These are phyloP conservation scores for Papilio machaon DNA, from an alignment of 1,140 invertebrate genomes.

Conservation along the genomic window DNA sequence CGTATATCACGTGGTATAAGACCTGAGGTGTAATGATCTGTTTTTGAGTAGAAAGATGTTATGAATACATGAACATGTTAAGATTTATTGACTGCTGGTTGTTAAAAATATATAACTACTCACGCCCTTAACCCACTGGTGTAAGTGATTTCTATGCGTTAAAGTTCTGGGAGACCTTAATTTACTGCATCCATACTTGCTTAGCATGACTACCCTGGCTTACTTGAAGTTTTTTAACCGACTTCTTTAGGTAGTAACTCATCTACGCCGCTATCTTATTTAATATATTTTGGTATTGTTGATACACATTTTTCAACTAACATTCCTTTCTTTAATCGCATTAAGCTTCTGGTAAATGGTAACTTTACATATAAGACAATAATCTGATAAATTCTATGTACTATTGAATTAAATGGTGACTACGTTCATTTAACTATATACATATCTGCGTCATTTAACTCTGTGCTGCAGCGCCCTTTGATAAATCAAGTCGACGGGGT, in stretches of 20 bases:
- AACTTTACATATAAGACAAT: background rate
- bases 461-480: slow-evolving; percentile 18
- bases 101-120: background rate
- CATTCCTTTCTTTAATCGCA: background rate
- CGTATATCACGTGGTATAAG: background rate
- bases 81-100: background rate
- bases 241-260: background rate
- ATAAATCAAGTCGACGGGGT: slow-evolving; percentile 15
- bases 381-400: background rate
- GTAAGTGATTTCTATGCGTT: background rate
- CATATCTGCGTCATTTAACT: background rate
- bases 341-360: background rate
- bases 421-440: background rate
- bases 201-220: background rate
- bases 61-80: background rate
- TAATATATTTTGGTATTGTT: background rate
- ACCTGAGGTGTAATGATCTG: background rate
- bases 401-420: background rate
- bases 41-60: background rate
- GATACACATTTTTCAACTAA: background rate
- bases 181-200: background rate
- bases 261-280: background rate
- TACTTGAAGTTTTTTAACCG: background rate
- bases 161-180: background rate
- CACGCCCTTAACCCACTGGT: background rate